Evolutionary conservation across 1,140 invertebrate species (phyloP).

Genomic region (Drosophila watanabei): DNA sequence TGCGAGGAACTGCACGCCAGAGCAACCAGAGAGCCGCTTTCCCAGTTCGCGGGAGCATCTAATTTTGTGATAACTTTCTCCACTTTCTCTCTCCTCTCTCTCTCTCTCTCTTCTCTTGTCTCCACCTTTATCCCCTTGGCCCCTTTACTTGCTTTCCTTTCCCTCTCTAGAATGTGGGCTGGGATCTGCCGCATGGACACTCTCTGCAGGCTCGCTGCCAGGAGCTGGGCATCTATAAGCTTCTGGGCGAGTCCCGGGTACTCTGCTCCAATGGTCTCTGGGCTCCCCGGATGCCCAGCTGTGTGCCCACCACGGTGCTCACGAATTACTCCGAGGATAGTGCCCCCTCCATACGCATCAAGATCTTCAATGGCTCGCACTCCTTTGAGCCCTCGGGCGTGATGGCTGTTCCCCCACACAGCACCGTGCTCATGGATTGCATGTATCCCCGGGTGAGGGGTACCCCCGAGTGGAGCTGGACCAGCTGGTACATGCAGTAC

Average conservation of each 20-base stretch:
- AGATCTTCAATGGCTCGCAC: slow-evolving; percentile 92
- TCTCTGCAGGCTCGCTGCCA: slow-evolving; percentile 90
- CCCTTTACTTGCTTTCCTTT: background rate
- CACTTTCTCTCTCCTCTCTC: slow-evolving; percentile 47
- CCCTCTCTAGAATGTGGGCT: slow-evolving; percentile 77
- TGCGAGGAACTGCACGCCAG: slow-evolving; percentile 43
- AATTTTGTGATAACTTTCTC: slow-evolving; percentile 52
- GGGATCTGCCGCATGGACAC: slow-evolving; percentile 89
- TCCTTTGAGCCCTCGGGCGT: slow-evolving; percentile 92
- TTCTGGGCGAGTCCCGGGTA: slow-evolving; percentile 89
- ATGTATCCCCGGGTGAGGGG: slow-evolving; percentile 91
- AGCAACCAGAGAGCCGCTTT: slow-evolving; percentile 36
- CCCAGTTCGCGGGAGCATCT: slow-evolving; percentile 30
- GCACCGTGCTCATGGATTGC: slow-evolving; percentile 94
- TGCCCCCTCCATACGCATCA: slow-evolving; percentile 93
- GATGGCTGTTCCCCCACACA: slow-evolving; percentile 92
- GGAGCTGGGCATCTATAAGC: slow-evolving; percentile 93
- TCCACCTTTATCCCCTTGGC: background rate
- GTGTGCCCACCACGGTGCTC: slow-evolving; percentile 92
- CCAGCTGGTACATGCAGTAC: slow-evolving; percentile 91
- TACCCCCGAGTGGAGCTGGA: slow-evolving; percentile 96
- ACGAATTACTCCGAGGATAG: slow-evolving; percentile 95
- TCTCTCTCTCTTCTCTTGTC: slow-evolving; percentile 14
- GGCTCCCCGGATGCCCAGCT: slow-evolving; percentile 91
- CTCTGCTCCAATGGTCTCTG: slow-evolving; percentile 93